Conservation (phyloP, 2,888 invertebrate species). For the Xanthia icteritia region DNA sequence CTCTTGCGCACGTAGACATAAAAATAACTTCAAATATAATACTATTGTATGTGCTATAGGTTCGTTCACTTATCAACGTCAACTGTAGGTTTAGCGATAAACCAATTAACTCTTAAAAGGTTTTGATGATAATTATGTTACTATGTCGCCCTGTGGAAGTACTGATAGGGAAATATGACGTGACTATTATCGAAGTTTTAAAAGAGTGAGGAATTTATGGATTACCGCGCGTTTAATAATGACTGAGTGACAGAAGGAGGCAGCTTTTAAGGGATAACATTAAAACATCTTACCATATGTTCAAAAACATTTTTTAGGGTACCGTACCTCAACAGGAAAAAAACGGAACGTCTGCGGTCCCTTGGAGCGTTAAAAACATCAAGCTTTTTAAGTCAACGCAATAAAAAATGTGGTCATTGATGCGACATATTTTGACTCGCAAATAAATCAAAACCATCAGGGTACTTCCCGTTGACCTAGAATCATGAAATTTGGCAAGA, state of each 20-base stretch:
- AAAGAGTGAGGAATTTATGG: neutral
- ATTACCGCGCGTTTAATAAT: neutral
- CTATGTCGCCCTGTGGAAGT: neutral
- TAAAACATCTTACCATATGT: too few relatives aligned
- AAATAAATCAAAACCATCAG: too few relatives aligned
- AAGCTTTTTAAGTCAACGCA: too few relatives aligned
- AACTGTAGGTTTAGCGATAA: slow-evolving; percentile 41
- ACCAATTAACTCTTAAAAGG: slow-evolving; percentile 34
- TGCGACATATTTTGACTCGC: too few relatives aligned
- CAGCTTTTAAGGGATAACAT: too few relatives aligned
- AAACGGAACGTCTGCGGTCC: too few relatives aligned
- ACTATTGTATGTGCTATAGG: slow-evolving; percentile 12
- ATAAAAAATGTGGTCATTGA: too few relatives aligned
- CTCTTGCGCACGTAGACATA: slow-evolving; percentile 47
- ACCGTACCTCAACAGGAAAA: too few relatives aligned
- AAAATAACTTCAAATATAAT: slow-evolving; percentile 33
- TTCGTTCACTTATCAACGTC: slow-evolving; percentile 31
- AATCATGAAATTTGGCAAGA: too few relatives aligned
- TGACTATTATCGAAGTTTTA: neutral
- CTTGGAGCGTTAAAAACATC: too few relatives aligned
- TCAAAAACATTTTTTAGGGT: too few relatives aligned
- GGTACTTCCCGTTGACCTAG: too few relatives aligned
- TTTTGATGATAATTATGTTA: slow-evolving; percentile 31
- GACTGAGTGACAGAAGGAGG: neutral
- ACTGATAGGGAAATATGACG: slow-evolving; percentile 11